A percentile compares a stretch with the other conserved stretches of the same genome.
phyloP scores from a whole-genome alignment of 2,888 invertebrate genomes.

The Pseudanteris insignis region DNA sequence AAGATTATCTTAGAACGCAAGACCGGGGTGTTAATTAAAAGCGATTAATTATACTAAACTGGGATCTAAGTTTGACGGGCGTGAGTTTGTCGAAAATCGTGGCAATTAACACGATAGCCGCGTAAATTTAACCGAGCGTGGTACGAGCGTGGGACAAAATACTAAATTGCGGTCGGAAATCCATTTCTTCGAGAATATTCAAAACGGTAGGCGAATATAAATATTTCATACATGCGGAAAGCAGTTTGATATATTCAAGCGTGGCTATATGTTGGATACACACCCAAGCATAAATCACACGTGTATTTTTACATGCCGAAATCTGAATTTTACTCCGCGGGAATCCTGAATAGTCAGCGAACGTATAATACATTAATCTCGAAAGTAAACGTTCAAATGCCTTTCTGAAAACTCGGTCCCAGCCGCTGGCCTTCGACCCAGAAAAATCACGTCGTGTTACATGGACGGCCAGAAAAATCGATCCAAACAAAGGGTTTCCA shows the following conservation, averaged over 20 bases:
- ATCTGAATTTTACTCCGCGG: too few relatives aligned
- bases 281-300: slow-evolving; percentile 4
- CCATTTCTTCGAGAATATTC: neutral
- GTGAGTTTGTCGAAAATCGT: neutral
- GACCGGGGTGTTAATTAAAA: slow-evolving; percentile 9
- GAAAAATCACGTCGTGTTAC: slow-evolving; percentile 18
- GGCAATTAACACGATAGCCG: neutral
- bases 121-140: neutral
- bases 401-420: slow-evolving; percentile 4
- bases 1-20: slow-evolving; percentile 23
- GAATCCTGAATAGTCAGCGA: slow-evolving; percentile 10
- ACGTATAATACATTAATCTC: slow-evolving; percentile 16
- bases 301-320: neutral
- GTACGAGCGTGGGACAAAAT: neutral
- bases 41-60: slow-evolving; percentile 12
- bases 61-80: slow-evolving; percentile 6
- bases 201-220: neutral
- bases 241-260: neutral
- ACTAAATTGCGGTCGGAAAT: neutral
- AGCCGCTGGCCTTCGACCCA: slow-evolving; percentile 18
- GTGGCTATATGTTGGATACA: neutral
- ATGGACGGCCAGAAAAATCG: slow-evolving; percentile 12
- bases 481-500: slow-evolving; percentile 27
- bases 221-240: slow-evolving; percentile 5
- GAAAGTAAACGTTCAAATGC: slow-evolving; percentile 10